Evolutionary conservation across 1,140 invertebrate species (phyloP).

Genomic region (Sarcophaga peregrina): DNA sequence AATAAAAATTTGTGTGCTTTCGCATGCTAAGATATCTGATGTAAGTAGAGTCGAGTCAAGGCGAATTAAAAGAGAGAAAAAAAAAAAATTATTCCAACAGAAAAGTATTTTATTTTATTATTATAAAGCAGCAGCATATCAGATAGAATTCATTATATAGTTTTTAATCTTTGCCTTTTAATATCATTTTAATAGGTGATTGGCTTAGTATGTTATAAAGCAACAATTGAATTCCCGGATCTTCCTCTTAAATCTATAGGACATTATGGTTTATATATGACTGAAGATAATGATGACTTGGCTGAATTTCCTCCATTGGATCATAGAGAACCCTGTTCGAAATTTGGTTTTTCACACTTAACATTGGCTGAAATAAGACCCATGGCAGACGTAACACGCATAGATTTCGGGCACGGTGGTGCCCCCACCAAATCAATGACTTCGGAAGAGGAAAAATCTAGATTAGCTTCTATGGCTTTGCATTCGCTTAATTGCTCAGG

Average conservation of each 20-base stretch:
- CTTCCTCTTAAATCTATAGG: constrained; percentile 71
- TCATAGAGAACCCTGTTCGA: constrained; percentile 85
- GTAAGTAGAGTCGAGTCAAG: neutral
- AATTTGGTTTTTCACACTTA: constrained; percentile 91
- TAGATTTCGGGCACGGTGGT: constrained; percentile 64
- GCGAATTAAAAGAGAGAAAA: too few relatives aligned
- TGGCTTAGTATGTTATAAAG: constrained; percentile 90
- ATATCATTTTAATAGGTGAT: constrained; percentile 71
- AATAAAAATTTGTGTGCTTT: constrained; percentile 81
- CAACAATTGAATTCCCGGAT: constrained; percentile 74
- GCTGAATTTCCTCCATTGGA: constrained; percentile 93
- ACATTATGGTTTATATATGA: constrained; percentile 89
- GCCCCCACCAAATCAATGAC: constrained; percentile 61
- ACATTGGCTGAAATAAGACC: constrained; percentile 81
- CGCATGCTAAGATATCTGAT: constrained; percentile 88
- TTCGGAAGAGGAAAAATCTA: constrained; percentile 59
- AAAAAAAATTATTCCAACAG: too few relatives aligned
- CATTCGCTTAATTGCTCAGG: constrained; percentile 49
- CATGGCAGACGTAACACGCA: constrained; percentile 62
- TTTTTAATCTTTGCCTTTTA: neutral
- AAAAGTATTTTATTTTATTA: too few relatives aligned
- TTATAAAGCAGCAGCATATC: too few relatives aligned
- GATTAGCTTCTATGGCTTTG: constrained; percentile 53
- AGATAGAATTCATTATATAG: too few relatives aligned
- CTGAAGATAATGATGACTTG: constrained; percentile 97